Evolutionary conservation across 2,113 vertebrate genomes (phyloP).

Genomic region (Muscicapa adusta): DNA sequence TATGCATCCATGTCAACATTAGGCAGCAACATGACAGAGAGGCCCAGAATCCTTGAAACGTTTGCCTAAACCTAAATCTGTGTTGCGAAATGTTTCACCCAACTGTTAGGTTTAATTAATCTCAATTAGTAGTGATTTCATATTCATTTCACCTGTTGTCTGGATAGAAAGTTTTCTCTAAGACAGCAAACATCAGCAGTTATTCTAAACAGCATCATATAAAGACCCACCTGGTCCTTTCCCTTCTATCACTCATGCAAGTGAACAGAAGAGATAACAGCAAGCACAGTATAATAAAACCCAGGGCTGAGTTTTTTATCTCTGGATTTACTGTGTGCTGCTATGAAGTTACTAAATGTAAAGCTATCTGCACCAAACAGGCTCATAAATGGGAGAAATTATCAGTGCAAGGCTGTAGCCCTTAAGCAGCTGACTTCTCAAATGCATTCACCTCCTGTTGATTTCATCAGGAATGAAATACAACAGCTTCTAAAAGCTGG

Average conservation of each 20-base stretch:
- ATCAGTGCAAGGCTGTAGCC: not conserved
- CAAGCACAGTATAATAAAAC: not conserved
- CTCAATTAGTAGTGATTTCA: not conserved
- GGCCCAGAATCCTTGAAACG: not conserved
- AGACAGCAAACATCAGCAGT: not conserved
- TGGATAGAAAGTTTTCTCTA: not conserved
- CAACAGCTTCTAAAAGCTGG: not conserved
- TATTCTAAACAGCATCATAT: not conserved
- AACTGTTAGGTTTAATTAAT: not conserved
- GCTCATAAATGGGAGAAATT: not conserved
- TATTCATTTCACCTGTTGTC: not conserved
- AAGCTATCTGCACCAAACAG: not conserved
- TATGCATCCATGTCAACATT: not conserved
- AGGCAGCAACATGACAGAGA: not conserved
- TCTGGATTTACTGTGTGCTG: not conserved
- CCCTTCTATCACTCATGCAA: not conserved
- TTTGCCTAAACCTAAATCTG: not conserved
- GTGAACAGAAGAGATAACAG: not conserved
- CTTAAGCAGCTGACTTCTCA: not conserved
- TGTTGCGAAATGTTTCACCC: not conserved
- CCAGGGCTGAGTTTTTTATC: not conserved
- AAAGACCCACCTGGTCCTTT: not conserved
- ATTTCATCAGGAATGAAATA: not conserved
- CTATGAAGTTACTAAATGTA: not conserved
- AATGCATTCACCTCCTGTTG: not conserved